A percentile compares a stretch with the other conserved stretches of the same genome.
Evolutionary conservation across 2,888 invertebrate genomes (phyloP).

Genomic region (Elysia crispata): DNA sequence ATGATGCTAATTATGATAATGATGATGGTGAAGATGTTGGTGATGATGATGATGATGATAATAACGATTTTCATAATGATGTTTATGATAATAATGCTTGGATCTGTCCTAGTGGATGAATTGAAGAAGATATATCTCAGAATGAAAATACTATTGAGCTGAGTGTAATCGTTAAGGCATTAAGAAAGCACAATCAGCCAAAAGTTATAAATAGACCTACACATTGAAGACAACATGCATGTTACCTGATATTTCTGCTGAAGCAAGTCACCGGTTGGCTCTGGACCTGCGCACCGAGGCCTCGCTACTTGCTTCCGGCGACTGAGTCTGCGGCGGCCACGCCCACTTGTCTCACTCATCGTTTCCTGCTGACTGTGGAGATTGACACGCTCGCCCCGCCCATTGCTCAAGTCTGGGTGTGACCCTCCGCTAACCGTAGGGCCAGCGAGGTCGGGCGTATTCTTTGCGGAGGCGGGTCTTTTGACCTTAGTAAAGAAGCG

Average conservation of each 20-base stretch:
- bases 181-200: too few species aligned
- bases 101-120: too few species aligned
- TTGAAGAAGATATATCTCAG: too few species aligned
- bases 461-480: background rate
- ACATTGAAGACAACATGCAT: too few species aligned
- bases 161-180: too few species aligned
- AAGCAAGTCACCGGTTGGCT: constrained; percentile 60
- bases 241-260: constrained; percentile 61
- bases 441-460: background rate
- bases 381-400: background rate
- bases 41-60: constrained; percentile 7
- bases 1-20: background rate
- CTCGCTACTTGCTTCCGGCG: constrained; percentile 28
- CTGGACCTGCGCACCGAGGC: constrained; percentile 36
- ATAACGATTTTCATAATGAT: background rate
- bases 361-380: constrained; percentile 32
- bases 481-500: background rate
- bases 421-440: constrained; percentile 34
- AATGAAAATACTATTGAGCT: too few species aligned
- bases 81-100: too few species aligned
- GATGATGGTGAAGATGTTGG: constrained; percentile 23
- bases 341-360: constrained; percentile 45
- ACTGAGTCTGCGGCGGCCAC: constrained; percentile 2
- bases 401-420: constrained; percentile 24
- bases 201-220: too few species aligned